Evolutionary conservation across 2,113 vertebrate species (phyloP).

Genomic region (Actenoides lindsayi): DNA sequence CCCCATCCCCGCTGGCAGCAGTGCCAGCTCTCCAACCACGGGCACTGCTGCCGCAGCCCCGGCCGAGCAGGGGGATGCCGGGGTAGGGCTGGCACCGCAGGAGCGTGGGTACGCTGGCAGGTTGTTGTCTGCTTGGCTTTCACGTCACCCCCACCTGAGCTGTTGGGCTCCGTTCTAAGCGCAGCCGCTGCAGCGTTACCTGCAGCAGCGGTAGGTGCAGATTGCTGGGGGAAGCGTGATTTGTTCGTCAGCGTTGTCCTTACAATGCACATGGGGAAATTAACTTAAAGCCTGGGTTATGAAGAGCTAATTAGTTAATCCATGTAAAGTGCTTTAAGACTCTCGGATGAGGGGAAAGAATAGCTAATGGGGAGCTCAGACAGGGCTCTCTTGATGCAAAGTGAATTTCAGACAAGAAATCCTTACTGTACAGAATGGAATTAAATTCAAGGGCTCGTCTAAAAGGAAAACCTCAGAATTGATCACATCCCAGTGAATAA

Average conservation of each 20-base stretch:
- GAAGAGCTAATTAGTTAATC: constrained; percentile 70
- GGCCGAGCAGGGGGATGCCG: rapidly evolving
- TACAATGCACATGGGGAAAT: constrained; percentile 17
- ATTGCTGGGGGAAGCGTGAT: background rate
- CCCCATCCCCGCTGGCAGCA: rapidly evolving
- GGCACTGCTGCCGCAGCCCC: background rate
- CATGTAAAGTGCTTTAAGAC: constrained; percentile 66
- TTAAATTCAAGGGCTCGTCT: constrained; percentile 37
- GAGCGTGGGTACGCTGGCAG: rapidly evolving
- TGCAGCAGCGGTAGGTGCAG: background rate
- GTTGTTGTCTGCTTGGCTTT: background rate
- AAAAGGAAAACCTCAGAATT: constrained; percentile 28
- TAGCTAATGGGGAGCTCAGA: constrained; percentile 59
- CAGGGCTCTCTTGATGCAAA: constrained; percentile 47
- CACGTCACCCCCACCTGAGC: rapidly evolving
- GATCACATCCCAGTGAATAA: constrained; percentile 48
- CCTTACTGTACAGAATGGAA: constrained; percentile 40
- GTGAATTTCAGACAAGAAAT: constrained; percentile 61
- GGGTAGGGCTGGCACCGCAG: rapidly evolving
- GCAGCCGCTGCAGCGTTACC: background rate
- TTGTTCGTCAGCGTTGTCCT: background rate
- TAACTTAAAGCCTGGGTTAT: constrained; percentile 58
- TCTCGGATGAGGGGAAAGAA: constrained; percentile 45
- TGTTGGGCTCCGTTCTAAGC: background rate
- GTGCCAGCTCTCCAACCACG: rapidly evolving